Percentiles rank a stretch among this genome's conserved stretches.
phyloP scores from a whole-genome alignment of 2,113 vertebrate genomes.

The Delphinapterus leucas region DNA sequence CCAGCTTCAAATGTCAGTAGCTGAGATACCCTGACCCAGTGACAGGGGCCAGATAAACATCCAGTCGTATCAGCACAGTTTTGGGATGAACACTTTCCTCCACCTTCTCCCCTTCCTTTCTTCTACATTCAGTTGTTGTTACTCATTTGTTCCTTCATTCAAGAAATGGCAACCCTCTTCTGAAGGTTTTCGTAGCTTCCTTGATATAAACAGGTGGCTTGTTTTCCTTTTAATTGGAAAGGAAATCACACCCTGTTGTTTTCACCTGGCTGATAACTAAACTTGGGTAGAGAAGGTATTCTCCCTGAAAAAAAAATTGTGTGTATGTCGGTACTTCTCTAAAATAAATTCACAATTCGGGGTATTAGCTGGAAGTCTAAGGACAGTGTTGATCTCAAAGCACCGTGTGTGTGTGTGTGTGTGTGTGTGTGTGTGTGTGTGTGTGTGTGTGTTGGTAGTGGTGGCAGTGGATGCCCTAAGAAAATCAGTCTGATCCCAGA shows the following conservation, averaged over 20 bases:
- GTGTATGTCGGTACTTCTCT: background rate
- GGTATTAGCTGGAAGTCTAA: background rate
- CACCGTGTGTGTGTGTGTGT: background rate
- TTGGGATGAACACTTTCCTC: background rate
- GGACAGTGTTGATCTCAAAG: background rate
- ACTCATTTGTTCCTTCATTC: background rate
- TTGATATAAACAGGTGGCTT: background rate
- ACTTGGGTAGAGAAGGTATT: background rate
- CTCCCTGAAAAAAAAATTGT: background rate
- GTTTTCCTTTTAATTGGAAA: background rate
- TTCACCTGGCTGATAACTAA: background rate
- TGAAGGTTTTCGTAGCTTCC: background rate
- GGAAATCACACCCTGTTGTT: slow-evolving; percentile 5
- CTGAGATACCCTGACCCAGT: background rate
- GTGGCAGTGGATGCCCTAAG: background rate
- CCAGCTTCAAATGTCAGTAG: background rate
- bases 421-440: background rate
- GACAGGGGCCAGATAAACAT: background rate
- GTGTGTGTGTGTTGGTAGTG: background rate
- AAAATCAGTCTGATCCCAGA: slow-evolving; percentile 40
- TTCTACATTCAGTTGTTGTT: background rate
- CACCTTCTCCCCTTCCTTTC: background rate
- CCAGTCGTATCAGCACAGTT: too few relatives aligned
- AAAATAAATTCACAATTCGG: background rate
- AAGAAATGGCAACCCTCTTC: background rate